A percentile compares a stretch with the other conserved stretches of the same genome.
Evolutionary conservation across 2,113 vertebrate genomes (phyloP).

Genomic region (Cynopterus brachyotis): DNA sequence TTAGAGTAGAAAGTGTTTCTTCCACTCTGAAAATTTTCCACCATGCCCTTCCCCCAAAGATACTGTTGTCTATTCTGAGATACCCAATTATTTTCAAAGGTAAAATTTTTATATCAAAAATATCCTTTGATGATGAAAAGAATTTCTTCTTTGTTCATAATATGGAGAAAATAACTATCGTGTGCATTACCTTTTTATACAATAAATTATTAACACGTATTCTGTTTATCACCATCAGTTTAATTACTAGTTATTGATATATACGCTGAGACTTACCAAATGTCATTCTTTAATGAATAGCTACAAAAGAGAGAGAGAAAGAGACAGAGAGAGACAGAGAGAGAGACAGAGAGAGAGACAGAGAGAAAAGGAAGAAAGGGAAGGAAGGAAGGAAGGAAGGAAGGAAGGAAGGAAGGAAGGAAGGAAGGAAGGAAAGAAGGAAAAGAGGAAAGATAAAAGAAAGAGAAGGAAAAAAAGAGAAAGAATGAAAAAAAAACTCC

Average conservation of each 20-base stretch:
- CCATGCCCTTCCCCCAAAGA: background rate
- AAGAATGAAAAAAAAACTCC: background rate
- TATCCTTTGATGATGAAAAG: background rate
- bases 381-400: too few species aligned
- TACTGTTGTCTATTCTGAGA: background rate
- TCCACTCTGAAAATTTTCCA: background rate
- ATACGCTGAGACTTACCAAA: background rate
- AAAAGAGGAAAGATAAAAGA: background rate
- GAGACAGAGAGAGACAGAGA: too few species aligned
- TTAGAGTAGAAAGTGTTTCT: background rate
- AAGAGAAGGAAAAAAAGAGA: conserved; percentile 6
- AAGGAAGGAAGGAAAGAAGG: background rate
- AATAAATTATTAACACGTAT: background rate
- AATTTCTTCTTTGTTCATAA: background rate
- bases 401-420: background rate
- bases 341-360: too few species aligned
- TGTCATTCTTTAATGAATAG: background rate
- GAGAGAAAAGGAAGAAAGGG: too few species aligned
- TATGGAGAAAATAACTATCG: background rate
- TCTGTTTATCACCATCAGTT: background rate
- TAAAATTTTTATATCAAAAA: background rate
- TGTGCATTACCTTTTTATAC: background rate
- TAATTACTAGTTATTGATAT: background rate
- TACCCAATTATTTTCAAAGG: background rate
- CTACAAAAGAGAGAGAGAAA: background rate